These are phyloP conservation scores for Eulemur rubriventer DNA, from an alignment of 2,797 vertebrate genomes.

Conservation along the genomic window DNA sequence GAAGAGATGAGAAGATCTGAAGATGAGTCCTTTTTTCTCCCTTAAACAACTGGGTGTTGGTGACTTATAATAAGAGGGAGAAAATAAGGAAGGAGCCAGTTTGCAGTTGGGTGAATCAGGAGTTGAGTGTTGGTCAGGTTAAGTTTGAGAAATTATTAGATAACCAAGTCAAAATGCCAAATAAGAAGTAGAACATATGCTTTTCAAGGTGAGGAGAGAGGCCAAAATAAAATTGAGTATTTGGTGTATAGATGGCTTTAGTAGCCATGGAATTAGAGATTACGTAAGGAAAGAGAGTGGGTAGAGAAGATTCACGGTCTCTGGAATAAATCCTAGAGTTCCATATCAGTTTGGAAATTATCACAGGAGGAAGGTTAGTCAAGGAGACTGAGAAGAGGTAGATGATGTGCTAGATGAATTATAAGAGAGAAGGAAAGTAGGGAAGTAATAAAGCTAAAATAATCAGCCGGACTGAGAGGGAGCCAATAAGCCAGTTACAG, in stretches of 20 bases:
- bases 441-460: not conserved
- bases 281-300: not conserved
- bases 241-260: not conserved
- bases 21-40: not conserved
- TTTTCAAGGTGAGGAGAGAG: not conserved
- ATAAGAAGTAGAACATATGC: not conserved
- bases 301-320: not conserved
- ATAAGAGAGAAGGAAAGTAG: not conserved
- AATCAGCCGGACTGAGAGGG: not conserved
- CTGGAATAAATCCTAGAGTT: not conserved
- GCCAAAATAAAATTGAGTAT: not conserved
- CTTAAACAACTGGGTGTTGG: not conserved
- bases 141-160: not conserved
- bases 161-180: not conserved
- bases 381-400: not conserved
- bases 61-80: not conserved
- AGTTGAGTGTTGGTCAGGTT: not conserved
- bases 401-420: not conserved
- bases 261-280: not conserved
- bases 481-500: not conserved
- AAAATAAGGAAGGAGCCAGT: not conserved
- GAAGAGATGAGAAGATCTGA: not conserved
- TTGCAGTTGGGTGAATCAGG: not conserved
- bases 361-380: not conserved
- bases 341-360: not conserved